Evolutionary conservation across 2,888 invertebrate genomes (phyloP).

Genomic region (Drosophila longiperda): DNA sequence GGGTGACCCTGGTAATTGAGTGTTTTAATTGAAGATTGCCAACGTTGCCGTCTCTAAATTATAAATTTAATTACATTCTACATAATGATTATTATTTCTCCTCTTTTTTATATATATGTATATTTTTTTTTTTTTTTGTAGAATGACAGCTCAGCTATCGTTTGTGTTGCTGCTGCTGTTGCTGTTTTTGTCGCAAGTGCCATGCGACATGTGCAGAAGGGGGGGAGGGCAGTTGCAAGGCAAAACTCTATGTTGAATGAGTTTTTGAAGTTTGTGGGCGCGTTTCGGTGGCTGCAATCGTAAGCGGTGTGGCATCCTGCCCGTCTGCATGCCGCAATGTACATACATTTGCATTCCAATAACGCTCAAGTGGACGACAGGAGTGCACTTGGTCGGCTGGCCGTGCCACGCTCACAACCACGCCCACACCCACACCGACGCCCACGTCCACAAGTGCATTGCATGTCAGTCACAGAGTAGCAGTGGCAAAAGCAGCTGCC

Average conservation of each 20-base stretch:
- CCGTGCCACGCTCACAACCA: slow-evolving; percentile 46
- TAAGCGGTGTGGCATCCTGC: neutral
- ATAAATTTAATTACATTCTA: slow-evolving; percentile 80
- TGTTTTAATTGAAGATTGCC: slow-evolving; percentile 77
- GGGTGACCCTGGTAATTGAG: slow-evolving; percentile 70
- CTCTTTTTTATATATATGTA: neutral
- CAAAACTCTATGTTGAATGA: slow-evolving; percentile 64
- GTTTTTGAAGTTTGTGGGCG: slow-evolving; percentile 73
- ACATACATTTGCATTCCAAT: slow-evolving; percentile 83
- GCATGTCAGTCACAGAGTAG: slow-evolving; percentile 71
- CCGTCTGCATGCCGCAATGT: slow-evolving; percentile 59
- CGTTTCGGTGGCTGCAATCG: slow-evolving; percentile 34
- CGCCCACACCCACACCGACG: slow-evolving; percentile 38
- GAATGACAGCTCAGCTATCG: slow-evolving; percentile 29
- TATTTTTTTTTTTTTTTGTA: slow-evolving; percentile 4
- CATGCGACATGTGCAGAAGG: slow-evolving; percentile 32
- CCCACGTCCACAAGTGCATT: slow-evolving; percentile 56
- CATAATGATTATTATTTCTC: slow-evolving; percentile 64
- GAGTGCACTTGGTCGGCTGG: slow-evolving; percentile 68
- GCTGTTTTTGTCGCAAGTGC: slow-evolving; percentile 22
- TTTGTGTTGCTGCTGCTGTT: slow-evolving; percentile 24
- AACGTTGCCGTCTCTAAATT: slow-evolving; percentile 69
- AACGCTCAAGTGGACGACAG: slow-evolving; percentile 79
- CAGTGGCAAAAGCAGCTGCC: slow-evolving; percentile 56
- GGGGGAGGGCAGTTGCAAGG: neutral